These are phyloP conservation scores for Epinotia nisella DNA, from an alignment of 2,888 invertebrate genomes.

Conservation along the genomic window DNA sequence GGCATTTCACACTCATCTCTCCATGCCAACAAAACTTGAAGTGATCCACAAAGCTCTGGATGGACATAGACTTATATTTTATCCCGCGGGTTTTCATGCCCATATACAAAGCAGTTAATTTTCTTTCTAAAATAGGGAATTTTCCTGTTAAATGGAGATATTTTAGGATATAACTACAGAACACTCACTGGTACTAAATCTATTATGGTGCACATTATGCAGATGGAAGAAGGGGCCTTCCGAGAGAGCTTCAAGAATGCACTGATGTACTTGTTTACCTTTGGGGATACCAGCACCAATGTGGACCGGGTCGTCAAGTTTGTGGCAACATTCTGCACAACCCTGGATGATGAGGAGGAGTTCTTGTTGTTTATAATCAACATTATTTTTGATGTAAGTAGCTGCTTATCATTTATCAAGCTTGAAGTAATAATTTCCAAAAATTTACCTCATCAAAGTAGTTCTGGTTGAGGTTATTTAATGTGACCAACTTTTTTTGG, in stretches of 20 bases:
- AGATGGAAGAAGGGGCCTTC: conserved; percentile 84
- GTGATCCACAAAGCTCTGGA: no score
- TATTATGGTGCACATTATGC: conserved; percentile 46
- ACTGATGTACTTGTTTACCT: conserved; percentile 86
- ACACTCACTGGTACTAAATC: not conserved
- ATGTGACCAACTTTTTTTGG: no score
- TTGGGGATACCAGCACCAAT: conserved; percentile 87
- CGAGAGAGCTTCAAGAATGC: conserved; percentile 86
- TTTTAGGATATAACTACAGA: no score
- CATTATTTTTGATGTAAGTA: conserved; percentile 85
- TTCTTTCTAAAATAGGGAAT: no score
- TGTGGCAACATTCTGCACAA: conserved; percentile 88
- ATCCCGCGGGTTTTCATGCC: no score
- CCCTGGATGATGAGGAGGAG: conserved; percentile 84
- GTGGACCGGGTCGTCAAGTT: conserved; percentile 89
- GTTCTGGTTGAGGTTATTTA: no score
- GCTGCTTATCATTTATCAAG: conserved; percentile 3
- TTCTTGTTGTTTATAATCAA: conserved; percentile 86
- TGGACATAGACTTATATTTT: no score
- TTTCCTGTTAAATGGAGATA: no score
- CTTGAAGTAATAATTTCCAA: not conserved
- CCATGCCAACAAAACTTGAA: no score
- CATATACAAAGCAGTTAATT: no score
- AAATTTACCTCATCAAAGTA: not conserved
- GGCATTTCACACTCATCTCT: no score